These are phyloP conservation scores for Cremastinae sp. DNA, from an alignment of 2,888 invertebrate genomes.

Conservation along the genomic window DNA sequence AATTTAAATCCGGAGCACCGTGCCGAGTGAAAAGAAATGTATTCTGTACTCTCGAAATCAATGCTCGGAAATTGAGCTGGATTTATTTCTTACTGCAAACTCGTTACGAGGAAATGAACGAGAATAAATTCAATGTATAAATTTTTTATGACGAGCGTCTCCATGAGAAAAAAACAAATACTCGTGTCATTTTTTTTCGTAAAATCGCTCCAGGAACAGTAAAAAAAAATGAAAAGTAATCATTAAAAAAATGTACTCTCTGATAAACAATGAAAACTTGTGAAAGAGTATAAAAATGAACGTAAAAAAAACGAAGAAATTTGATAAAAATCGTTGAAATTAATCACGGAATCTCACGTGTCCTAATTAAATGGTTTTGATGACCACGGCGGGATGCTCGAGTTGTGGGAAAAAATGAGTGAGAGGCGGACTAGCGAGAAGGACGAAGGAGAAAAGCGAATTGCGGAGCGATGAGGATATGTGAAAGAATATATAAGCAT, in stretches of 20 bases:
- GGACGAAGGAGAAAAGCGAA: background rate
- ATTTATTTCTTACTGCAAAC: conserved; percentile 11
- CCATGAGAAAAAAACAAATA: background rate
- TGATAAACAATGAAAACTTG: too few species aligned
- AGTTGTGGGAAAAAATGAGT: conserved; percentile 14
- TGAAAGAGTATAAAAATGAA: too few species aligned
- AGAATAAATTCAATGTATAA: too few species aligned
- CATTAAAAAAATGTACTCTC: too few species aligned
- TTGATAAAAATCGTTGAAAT: conserved; percentile 15
- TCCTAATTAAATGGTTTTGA: conserved; percentile 52
- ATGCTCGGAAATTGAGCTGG: conserved; percentile 34
- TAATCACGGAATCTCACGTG: background rate
- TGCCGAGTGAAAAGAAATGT: too few species aligned
- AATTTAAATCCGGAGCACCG: too few species aligned
- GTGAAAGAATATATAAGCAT: conserved; percentile 37
- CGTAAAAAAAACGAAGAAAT: background rate
- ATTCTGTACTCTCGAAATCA: conserved; percentile 5
- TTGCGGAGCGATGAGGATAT: conserved; percentile 26
- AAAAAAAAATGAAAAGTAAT: too few species aligned
- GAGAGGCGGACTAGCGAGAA: background rate
- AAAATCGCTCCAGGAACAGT: background rate
- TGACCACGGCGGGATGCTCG: conserved; percentile 15
- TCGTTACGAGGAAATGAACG: background rate
- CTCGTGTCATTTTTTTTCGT: background rate
- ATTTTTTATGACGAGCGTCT: too few species aligned